Evolutionary conservation across 1,140 invertebrate species (phyloP).

Genomic region (Maconellicoccus hirsutus): DNA sequence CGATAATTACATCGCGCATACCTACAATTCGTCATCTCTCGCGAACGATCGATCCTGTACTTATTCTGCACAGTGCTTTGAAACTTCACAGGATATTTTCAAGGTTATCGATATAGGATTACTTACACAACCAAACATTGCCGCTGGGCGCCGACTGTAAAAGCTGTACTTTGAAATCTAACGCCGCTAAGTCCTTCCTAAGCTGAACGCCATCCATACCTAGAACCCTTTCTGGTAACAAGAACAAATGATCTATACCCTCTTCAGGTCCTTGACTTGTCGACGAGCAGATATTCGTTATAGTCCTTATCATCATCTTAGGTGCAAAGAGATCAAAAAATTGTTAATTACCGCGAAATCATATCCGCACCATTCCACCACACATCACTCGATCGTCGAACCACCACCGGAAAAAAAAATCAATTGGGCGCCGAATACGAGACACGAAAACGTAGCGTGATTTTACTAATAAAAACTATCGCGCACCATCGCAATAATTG

Average conservation of each 20-base stretch:
- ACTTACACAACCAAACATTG: conserved; percentile 51
- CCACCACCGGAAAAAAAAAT: too few relatives aligned
- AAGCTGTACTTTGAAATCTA: conserved; percentile 45
- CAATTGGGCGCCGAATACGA: too few relatives aligned
- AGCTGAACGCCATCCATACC: conserved; percentile 45
- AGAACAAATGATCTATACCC: conserved; percentile 46
- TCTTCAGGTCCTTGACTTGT: conserved; percentile 35
- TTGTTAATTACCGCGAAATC: too few relatives aligned
- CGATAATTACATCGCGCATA: background rate
- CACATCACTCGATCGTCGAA: too few relatives aligned
- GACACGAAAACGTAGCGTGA: too few relatives aligned
- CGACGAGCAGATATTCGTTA: conserved; percentile 3
- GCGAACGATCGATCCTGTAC: too few relatives aligned
- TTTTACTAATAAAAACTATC: background rate
- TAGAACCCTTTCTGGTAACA: conserved; percentile 46
- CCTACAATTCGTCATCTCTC: background rate
- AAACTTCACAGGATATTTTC: background rate
- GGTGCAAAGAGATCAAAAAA: too few relatives aligned
- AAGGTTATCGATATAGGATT: background rate
- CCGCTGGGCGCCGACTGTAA: conserved; percentile 41
- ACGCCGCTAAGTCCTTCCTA: conserved; percentile 44
- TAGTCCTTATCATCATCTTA: conserved; percentile 14
- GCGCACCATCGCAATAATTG: background rate
- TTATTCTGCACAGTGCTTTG: too few relatives aligned
- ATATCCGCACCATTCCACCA: too few relatives aligned